These are phyloP conservation scores for Triplophysa rosa DNA, from an alignment of 2,113 vertebrate species.

Conservation along the genomic window DNA sequence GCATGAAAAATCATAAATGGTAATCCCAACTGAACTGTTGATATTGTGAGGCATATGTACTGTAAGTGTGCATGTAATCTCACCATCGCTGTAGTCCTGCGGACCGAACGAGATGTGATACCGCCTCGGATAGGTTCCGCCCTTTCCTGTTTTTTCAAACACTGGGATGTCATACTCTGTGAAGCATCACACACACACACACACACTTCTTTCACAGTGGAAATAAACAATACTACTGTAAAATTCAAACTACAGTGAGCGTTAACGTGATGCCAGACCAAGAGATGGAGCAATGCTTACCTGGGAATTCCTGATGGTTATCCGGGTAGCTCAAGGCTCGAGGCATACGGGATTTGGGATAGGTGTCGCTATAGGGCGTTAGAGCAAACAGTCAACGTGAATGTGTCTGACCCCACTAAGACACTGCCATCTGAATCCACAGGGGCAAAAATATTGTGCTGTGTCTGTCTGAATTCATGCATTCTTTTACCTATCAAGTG, in stretches of 20 bases:
- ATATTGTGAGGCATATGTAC: not conserved
- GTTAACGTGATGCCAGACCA: not conserved
- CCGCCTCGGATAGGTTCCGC: constrained; percentile 93
- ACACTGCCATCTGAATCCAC: no score
- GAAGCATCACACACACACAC: not conserved
- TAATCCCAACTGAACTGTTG: not conserved
- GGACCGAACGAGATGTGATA: constrained; percentile 91
- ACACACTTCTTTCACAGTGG: not conserved
- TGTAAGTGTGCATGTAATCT: constrained; percentile 51
- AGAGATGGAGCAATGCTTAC: constrained; percentile 65
- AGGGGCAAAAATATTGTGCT: no score
- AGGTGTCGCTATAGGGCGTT: constrained; percentile 80
- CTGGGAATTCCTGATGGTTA: constrained; percentile 98
- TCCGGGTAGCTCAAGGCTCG: constrained; percentile 98
- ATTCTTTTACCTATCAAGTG: constrained; percentile 89
- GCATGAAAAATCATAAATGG: no score
- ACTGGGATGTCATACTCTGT: constrained; percentile 92
- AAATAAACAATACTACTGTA: not conserved
- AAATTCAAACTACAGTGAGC: not conserved
- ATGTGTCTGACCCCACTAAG: no score
- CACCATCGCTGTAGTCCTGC: constrained; percentile 94
- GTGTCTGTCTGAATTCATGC: not conserved
- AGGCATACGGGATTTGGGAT: constrained; percentile 95
- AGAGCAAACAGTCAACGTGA: no score
- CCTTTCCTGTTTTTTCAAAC: constrained; percentile 97